A percentile compares a stretch with the other conserved stretches of the same genome.
phyloP scores from a whole-genome alignment of 2,797 vertebrate species.

The Premnoplex brunnescens region DNA sequence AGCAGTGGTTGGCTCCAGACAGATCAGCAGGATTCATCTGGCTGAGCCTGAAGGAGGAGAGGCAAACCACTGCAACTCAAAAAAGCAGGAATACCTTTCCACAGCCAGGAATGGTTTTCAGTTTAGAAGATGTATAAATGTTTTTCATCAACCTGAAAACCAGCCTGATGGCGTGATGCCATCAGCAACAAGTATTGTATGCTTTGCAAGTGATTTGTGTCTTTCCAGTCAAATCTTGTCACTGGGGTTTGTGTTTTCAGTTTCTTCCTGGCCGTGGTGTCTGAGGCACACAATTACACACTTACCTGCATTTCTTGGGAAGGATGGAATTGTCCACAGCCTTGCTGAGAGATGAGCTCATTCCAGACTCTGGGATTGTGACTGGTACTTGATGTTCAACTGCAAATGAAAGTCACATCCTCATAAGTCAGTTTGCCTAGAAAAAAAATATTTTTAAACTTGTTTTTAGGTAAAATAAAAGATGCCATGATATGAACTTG shows the following conservation, averaged over 20 bases:
- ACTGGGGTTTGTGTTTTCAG: background rate
- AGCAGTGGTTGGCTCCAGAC: background rate
- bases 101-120: background rate
- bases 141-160: background rate
- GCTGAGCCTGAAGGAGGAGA: background rate
- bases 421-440: background rate
- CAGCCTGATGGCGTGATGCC: background rate
- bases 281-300: background rate
- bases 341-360: background rate
- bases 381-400: background rate
- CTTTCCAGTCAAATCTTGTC: background rate
- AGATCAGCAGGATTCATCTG: background rate
- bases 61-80: background rate
- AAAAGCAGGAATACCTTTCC: background rate
- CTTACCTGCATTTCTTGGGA: accelerated
- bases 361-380: background rate
- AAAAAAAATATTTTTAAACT: background rate
- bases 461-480: background rate
- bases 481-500: background rate
- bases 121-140: background rate
- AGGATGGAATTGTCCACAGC: background rate
- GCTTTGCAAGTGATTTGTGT: background rate
- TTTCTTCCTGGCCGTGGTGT: background rate
- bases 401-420: background rate
- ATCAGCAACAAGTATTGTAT: background rate